Evolutionary conservation across 2,113 vertebrate genomes (phyloP).

Genomic region (Ciconia boyciana): DNA sequence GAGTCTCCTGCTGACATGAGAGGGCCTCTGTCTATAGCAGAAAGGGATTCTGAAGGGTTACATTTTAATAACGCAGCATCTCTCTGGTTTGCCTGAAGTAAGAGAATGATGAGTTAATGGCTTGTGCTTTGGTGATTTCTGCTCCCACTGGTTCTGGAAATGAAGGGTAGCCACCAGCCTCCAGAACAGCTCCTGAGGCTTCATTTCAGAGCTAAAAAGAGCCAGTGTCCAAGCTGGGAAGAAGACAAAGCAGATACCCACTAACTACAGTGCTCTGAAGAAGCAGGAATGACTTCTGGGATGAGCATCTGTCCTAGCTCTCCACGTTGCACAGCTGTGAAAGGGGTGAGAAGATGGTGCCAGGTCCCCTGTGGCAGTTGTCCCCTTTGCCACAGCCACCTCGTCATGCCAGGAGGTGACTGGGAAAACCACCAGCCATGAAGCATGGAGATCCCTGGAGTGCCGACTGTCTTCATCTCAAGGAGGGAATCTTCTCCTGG

Average conservation of each 20-base stretch:
- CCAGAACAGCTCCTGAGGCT: not conserved
- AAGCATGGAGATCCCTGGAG: not conserved
- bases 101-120: not conserved
- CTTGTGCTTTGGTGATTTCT: not conserved
- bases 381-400: not conserved
- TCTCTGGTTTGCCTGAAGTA: not conserved
- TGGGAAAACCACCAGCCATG: not conserved
- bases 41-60: not conserved
- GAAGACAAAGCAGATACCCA: not conserved
- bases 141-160: not conserved
- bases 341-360: not conserved
- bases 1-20: not conserved
- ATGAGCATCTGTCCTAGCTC: not conserved
- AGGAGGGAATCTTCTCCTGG: not conserved
- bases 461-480: not conserved
- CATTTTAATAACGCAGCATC: not conserved
- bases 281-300: not conserved
- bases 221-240: not conserved
- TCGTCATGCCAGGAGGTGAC: not conserved
- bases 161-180: not conserved
- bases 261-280: not conserved
- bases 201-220: not conserved
- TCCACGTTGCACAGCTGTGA: not conserved
- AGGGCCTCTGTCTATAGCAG: not conserved
- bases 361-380: not conserved